Evolutionary conservation across 1,140 invertebrate species (phyloP).

Genomic region (Trypoxylus dichotomus): DNA sequence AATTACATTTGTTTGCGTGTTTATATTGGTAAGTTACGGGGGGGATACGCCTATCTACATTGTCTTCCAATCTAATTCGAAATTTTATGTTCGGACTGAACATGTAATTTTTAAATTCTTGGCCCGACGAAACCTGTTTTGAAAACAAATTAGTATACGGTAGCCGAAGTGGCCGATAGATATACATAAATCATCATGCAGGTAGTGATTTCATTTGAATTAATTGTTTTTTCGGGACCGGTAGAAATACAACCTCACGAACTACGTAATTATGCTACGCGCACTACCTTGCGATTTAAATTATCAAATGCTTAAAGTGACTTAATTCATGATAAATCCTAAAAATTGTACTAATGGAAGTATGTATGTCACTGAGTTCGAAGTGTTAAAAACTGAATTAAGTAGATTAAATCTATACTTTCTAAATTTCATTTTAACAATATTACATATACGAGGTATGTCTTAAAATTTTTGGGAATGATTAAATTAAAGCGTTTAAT

Average conservation of each 20-base stretch:
- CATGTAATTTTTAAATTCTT: conserved; percentile 20
- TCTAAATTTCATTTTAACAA: too few relatives aligned
- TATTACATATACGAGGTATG: too few relatives aligned
- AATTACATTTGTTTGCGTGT: background rate
- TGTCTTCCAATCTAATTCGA: conserved; percentile 14
- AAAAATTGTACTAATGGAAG: too few relatives aligned
- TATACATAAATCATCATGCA: conserved; percentile 13
- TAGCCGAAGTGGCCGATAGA: conserved; percentile 10
- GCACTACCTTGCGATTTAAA: background rate
- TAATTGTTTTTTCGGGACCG: conserved; percentile 5
- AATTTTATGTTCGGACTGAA: background rate
- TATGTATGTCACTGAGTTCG: too few relatives aligned
- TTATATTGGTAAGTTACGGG: background rate
- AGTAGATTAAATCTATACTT: too few relatives aligned
- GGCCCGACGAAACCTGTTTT: conserved; percentile 11
- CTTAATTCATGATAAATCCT: too few relatives aligned
- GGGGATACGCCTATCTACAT: background rate
- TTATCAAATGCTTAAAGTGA: background rate
- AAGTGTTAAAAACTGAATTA: too few relatives aligned
- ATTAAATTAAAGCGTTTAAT: too few relatives aligned
- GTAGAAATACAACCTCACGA: conserved; percentile 9
- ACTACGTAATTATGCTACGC: background rate
- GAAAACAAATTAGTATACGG: conserved; percentile 18
- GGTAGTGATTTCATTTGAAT: conserved; percentile 19
- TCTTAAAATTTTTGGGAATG: too few relatives aligned